Evolutionary conservation across 2,113 vertebrate species (phyloP), one percentile per base, ranked within the genome.

Genomic region (Polypterus bichir): DNA sequence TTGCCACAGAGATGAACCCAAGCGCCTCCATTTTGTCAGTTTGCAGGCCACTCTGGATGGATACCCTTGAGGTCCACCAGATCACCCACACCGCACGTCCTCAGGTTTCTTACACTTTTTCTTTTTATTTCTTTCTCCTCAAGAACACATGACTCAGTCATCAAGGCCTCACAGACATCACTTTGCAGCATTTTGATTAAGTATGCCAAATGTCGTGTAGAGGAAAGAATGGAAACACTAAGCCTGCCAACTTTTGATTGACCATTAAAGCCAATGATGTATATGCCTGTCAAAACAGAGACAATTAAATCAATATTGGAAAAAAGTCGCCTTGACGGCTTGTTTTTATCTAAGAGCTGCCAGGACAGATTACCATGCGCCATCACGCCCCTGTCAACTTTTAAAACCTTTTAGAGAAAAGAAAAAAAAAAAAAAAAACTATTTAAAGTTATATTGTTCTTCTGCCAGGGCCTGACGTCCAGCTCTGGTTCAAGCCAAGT

Each of bases 301-400:
- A 95, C 90, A 94, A 93, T 93, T 90, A 90, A 92, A 94, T 97
- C 92, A 92, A 94, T 93, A 95, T 90, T 90, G 87, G 86, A 85
- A 88, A 89, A 88, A 93, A 92, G 90, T 89, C 83, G 86, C 84
- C 84, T 87, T 86, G 86, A 90, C 91, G 89, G 89, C 88, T 90
- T 92, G 91, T 93, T 92, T 91, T 90, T 91, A 91, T 89, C 88
- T 88, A 87, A 87, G 83, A 82, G 79, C 86, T 86, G 87, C 85
- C 87, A 90, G 82, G 81, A 86, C 85, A 83, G 84, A 89, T 89
- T 86, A 89, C 85, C 90, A 88, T 74, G 81, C 79, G 82, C 79
- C 80, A 88, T 87, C 85, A 85, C 85, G 84, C 86, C 81, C 77
- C 82, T 87, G 83, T 83, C 82, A 83, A 87, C 84, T 88, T 89